Conservation (phyloP, 2,888 invertebrate species). For the Helobdella robusta region DNA sequence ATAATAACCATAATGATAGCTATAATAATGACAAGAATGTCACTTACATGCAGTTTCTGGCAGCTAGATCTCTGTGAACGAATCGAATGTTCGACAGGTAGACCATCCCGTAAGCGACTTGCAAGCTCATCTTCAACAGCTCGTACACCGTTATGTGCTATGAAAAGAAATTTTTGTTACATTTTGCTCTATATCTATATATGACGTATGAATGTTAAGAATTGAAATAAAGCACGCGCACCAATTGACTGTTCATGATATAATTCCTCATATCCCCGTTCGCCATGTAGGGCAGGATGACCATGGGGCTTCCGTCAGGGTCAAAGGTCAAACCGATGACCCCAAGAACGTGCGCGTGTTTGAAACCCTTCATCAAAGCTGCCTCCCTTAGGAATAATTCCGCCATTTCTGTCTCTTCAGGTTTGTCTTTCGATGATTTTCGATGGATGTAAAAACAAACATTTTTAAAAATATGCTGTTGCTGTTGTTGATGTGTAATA, state of each 20-base stretch:
- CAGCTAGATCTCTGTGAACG: conserved; percentile 47
- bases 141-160: conserved; percentile 43
- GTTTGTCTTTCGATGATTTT: conserved; percentile 23
- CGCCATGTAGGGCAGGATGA: conserved; percentile 52
- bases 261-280: conserved; percentile 51
- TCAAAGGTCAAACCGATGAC: conserved; percentile 49
- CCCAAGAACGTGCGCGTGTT: conserved; percentile 51
- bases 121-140: conserved; percentile 41
- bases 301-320: conserved; percentile 50
- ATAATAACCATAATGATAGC: not conserved
- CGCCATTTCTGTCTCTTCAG: conserved; percentile 40
- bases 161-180: conserved; percentile 1
- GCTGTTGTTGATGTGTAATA: no score
- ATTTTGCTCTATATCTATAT: not conserved
- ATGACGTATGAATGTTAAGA: not conserved
- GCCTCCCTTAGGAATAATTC: conserved; percentile 51
- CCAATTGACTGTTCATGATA: conserved; percentile 42
- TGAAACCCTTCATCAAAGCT: conserved; percentile 51
- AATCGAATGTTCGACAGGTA: conserved; percentile 42
- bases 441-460: not conserved
- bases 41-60: conserved; percentile 53
- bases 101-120: conserved; percentile 44
- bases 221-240: not conserved
- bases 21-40: not conserved
- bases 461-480: not conserved